Conservation (phyloP, 2,888 invertebrate genomes). For the Scaptomyza caliginosa region DNA sequence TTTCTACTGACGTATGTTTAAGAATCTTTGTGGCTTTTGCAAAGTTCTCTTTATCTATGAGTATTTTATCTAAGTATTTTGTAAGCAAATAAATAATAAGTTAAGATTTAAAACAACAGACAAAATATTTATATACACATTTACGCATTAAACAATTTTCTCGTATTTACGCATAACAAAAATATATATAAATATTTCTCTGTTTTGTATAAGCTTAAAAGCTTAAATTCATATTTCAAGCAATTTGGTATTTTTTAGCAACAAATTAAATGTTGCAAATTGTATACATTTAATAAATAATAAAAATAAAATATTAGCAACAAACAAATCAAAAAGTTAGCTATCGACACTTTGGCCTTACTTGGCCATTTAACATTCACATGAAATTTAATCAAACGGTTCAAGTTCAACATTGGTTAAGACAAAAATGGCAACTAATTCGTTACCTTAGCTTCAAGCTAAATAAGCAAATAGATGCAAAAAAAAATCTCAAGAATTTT, state of each 20-base stretch:
- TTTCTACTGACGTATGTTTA: conserved; percentile 37
- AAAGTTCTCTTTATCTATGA: conserved; percentile 44
- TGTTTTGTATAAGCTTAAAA: background rate
- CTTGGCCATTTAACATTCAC: conserved; percentile 4
- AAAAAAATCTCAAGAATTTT: background rate
- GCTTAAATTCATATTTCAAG: background rate
- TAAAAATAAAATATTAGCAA: background rate
- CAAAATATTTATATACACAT: conserved; percentile 41
- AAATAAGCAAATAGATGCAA: background rate
- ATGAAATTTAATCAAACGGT: conserved; percentile 51
- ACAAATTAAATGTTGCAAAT: conserved; percentile 4
- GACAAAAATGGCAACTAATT: background rate
- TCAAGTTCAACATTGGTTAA: conserved; percentile 51
- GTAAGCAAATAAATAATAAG: conserved; percentile 50
- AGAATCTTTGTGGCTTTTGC: conserved; percentile 33
- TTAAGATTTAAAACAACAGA: conserved; percentile 21
- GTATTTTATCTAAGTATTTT: conserved; percentile 49
- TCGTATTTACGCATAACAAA: background rate
- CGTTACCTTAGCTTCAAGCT: too few species aligned
- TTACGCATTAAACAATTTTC: conserved; percentile 20
- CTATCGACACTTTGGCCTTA: conserved; percentile 20
- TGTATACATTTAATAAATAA: background rate
- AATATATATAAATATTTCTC: background rate
- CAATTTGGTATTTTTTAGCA: too few species aligned
- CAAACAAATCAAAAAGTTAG: conserved; percentile 5